Conservation (phyloP, 2,888 invertebrate genomes). For the Pristionchus maxplancki region DNA sequence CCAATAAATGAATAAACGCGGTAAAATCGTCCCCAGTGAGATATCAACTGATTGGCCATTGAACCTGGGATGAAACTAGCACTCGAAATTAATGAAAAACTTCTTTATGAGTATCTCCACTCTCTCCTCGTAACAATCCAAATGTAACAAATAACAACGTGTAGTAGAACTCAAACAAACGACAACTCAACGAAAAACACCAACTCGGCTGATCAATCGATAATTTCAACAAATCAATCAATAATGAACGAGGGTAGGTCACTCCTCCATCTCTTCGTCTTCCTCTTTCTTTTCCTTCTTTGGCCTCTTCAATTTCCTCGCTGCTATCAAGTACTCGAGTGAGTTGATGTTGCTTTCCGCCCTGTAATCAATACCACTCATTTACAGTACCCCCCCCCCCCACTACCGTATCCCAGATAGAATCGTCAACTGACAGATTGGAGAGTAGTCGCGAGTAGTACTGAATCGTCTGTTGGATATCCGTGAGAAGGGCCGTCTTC, state of each 20-base stretch:
- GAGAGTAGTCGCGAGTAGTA: slow-evolving; percentile 62
- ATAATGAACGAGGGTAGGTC: background rate
- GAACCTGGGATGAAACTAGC: background rate
- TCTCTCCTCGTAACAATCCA: slow-evolving; percentile 36
- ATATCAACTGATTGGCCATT: background rate
- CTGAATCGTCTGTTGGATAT: slow-evolving; percentile 69
- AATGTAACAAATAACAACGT: slow-evolving; percentile 41
- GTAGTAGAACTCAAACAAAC: slow-evolving; percentile 29
- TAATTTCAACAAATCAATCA: background rate
- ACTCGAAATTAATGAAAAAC: background rate
- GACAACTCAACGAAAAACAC: slow-evolving; percentile 32
- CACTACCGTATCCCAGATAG: background rate
- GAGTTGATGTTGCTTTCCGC: slow-evolving; percentile 66
- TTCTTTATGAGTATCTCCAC: slow-evolving; percentile 31
- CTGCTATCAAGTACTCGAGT: slow-evolving; percentile 59
- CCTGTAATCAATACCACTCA: slow-evolving; percentile 55
- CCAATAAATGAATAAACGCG: too few relatives aligned
- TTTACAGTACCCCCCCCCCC: background rate
- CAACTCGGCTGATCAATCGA: slow-evolving; percentile 10
- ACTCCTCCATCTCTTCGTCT: slow-evolving; percentile 29
- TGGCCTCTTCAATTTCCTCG: slow-evolving; percentile 51
- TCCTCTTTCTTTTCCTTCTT: slow-evolving; percentile 53
- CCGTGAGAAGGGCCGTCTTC: slow-evolving; percentile 68
- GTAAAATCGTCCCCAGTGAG: too few relatives aligned
- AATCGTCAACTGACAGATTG: slow-evolving; percentile 53